Evolutionary conservation across 2,888 invertebrate genomes (phyloP).

Genomic region (Tanytarsus gracilentus): DNA sequence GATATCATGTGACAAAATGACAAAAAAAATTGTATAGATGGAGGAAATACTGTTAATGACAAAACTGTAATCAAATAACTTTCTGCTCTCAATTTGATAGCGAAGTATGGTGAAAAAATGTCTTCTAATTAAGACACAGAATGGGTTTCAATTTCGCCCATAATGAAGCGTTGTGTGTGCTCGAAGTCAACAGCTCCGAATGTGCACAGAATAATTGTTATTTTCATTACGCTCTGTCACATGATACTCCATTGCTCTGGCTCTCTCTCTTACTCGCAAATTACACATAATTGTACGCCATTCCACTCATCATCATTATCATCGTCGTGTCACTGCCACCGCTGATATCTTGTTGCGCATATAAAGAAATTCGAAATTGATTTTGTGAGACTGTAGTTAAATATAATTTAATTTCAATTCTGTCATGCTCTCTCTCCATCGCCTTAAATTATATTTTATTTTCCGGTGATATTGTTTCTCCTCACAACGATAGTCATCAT

Average conservation of each 20-base stretch:
- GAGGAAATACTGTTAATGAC: no score
- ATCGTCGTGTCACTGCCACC: background rate
- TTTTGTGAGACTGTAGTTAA: conserved; percentile 2
- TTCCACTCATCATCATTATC: background rate
- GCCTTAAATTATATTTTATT: background rate
- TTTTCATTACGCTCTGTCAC: conserved; percentile 18
- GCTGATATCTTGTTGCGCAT: background rate
- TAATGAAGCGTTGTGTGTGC: background rate
- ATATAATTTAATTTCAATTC: conserved; percentile 7
- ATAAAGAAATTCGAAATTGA: background rate
- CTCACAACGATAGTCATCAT: background rate
- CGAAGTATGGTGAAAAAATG: background rate
- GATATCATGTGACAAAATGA: no score
- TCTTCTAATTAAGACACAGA: conserved; percentile 2
- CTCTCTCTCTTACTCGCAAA: conserved; percentile 9
- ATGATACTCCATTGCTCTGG: conserved; percentile 19
- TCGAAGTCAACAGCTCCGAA: no score
- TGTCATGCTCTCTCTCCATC: background rate
- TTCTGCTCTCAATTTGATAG: no score
- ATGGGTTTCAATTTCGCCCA: conserved; percentile 12
- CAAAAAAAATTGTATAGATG: no score
- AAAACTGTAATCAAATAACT: no score
- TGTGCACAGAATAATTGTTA: conserved; percentile 9
- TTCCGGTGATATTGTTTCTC: background rate
- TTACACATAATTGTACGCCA: conserved; percentile 23